These are phyloP conservation scores for Lepus europaeus DNA, from an alignment of 2,113 vertebrate species.

Conservation along the genomic window DNA sequence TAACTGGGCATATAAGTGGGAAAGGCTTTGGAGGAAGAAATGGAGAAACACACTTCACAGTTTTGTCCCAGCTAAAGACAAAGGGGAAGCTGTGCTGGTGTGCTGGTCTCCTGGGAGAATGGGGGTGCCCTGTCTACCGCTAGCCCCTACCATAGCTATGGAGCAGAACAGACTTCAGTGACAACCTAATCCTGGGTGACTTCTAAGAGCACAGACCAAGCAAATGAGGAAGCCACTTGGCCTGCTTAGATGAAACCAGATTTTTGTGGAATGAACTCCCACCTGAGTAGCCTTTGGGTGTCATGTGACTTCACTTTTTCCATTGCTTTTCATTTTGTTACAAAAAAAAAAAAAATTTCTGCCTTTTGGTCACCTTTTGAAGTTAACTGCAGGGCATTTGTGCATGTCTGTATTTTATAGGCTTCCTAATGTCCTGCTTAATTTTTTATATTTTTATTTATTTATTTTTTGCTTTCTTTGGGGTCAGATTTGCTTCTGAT, in stretches of 20 bases:
- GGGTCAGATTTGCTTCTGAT: constrained; percentile 68
- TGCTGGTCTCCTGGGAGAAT: neutral
- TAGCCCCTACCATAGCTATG: neutral
- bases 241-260: neutral
- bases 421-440: constrained; percentile 77
- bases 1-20: neutral
- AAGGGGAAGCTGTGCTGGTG: neutral
- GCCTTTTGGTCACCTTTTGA: constrained; percentile 83
- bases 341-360: constrained; percentile 57
- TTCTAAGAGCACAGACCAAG: neutral
- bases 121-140: too few relatives aligned
- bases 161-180: neutral
- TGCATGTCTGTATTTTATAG: constrained; percentile 80
- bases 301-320: constrained; percentile 68
- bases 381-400: constrained; percentile 82
- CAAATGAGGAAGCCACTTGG: neutral
- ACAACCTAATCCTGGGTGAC: neutral
- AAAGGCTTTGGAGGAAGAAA: constrained; percentile 54
- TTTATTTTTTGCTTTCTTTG: constrained; percentile 73
- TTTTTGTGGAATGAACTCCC: neutral
- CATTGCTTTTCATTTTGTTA: constrained; percentile 72
- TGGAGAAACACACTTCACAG: neutral
- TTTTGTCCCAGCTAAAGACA: neutral
- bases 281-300: neutral
- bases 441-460: constrained; percentile 73